Base-by-base conservation (phyloP, 2,888 invertebrate genomes). In the Ametastegia equiseti region DNA sequence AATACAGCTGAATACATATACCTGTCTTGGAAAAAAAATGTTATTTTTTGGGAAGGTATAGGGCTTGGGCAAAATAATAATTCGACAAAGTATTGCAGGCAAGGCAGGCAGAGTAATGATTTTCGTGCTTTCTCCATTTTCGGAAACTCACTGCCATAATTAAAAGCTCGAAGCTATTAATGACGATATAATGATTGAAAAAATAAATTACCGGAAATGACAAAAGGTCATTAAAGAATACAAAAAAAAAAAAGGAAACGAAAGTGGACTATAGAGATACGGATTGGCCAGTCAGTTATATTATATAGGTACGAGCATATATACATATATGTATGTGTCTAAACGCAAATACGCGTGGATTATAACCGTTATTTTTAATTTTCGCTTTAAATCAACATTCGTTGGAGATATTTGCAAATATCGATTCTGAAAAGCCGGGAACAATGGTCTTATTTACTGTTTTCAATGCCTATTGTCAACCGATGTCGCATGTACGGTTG, bases 401-500 rank as follows among this genome's bases (percentile, higher is more conserved):
- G 50, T 13, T n/a, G 13, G 50, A 42, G 85, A 87, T 91, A 90
- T 91, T 91, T 90, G 89, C 89, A 90, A 91, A 91, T 90, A 91
- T 91, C 90, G 90, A 91, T 90, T 91, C 89, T 91, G 90, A 90
- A 91, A 91, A 91, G 90, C 89, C 86, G 86, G 88, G 89, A 89
- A 91, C 91, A 91, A 91, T 91, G 88, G 88, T 88, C 89, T 90
- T 90, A 89, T 91, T 91, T 91, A 90, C 90, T 88, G 89, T 89
- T 91, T 90, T 91, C 88, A 90, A 91, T 90, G 87, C 84, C 89
- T 86, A 90, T 90, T 90, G 89, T 89, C 85, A 84, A 78, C 77
- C 83, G 84, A 83, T 83, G 77, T 42, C 57, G 60, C 57, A 60
- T 77, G n/a, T 33, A 54, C n/a, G 7, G n/a, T 13, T 5, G 5